These are phyloP conservation scores for Tridacna gigas DNA, from an alignment of 2,888 invertebrate genomes.

Conservation along the genomic window DNA sequence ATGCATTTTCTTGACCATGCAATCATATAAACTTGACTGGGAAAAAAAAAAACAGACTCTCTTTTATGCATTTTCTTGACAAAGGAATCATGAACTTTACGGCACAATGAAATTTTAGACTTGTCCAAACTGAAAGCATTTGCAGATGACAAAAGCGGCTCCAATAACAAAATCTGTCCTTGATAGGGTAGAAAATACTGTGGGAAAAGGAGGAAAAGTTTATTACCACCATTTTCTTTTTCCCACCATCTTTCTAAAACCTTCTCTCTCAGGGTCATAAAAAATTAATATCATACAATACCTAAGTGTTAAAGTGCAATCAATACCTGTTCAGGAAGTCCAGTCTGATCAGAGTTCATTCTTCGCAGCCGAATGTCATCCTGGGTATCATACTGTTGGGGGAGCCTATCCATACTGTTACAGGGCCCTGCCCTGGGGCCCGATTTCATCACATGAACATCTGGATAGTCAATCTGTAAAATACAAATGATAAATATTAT, in stretches of 20 bases:
- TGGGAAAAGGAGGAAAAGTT: neutral
- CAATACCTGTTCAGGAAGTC: constrained; percentile 72
- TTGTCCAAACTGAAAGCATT: no score
- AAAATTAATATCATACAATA: no score
- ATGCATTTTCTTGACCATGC: no score
- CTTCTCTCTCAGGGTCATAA: no score
- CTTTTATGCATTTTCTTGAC: no score
- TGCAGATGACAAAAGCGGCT: no score
- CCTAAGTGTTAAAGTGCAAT: neutral
- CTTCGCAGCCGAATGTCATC: constrained; percentile 71
- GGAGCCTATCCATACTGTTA: constrained; percentile 78
- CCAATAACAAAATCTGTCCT: no score
- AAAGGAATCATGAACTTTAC: neutral
- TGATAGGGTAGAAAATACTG: no score
- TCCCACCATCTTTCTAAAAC: no score
- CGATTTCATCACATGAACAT: constrained; percentile 85
- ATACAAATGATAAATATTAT: neutral
- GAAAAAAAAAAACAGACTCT: no score
- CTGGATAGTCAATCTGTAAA: constrained; percentile 90
- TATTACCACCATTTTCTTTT: neutral
- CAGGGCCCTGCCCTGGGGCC: constrained; percentile 69
- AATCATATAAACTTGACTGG: no score
- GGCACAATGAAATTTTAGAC: no score
- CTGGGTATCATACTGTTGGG: constrained; percentile 79
- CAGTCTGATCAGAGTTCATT: constrained; percentile 78